These are phyloP conservation scores for Peromyscus nudipes DNA, from an alignment of 2,797 vertebrate species.

Conservation along the genomic window DNA sequence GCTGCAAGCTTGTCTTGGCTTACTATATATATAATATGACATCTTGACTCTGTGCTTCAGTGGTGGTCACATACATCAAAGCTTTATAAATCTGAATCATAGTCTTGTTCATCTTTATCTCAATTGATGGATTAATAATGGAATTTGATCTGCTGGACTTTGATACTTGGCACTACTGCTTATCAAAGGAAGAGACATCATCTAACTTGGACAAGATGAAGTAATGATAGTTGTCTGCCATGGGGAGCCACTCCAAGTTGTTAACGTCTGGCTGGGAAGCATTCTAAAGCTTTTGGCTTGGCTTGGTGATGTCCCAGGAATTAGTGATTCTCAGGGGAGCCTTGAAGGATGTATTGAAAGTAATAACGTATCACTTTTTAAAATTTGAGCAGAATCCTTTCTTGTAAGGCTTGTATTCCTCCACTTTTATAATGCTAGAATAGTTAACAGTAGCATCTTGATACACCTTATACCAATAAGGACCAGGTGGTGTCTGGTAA, in stretches of 20 bases:
- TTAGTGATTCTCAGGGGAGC: slow-evolving; percentile 74
- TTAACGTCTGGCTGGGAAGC: slow-evolving; percentile 81
- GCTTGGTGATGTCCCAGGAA: slow-evolving; percentile 83
- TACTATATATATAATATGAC: background rate
- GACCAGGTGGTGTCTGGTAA: slow-evolving; percentile 33
- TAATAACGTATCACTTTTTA: slow-evolving; percentile 48
- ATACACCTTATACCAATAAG: slow-evolving; percentile 67
- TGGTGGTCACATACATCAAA: background rate
- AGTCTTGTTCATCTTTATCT: background rate
- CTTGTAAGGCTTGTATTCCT: slow-evolving; percentile 66
- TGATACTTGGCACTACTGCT: slow-evolving; percentile 74
- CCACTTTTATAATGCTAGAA: slow-evolving; percentile 72
- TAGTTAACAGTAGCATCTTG: slow-evolving; percentile 74
- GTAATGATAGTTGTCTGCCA: slow-evolving; percentile 84
- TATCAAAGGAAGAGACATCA: slow-evolving; percentile 78
- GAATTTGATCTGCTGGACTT: slow-evolving; percentile 74
- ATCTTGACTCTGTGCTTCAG: background rate
- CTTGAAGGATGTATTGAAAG: slow-evolving; percentile 73
- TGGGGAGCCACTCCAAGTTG: slow-evolving; percentile 84
- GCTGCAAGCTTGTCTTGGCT: background rate
- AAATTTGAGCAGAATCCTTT: slow-evolving; percentile 73
- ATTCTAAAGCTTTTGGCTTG: slow-evolving; percentile 68
- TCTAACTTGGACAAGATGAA: slow-evolving; percentile 82
- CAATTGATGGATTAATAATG: slow-evolving; percentile 29
- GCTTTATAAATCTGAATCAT: background rate